A percentile compares a stretch with the other conserved stretches of the same genome.
Conservation (phyloP, 2,888 invertebrate genomes). For the Lepeophtheirus nordmannii region DNA sequence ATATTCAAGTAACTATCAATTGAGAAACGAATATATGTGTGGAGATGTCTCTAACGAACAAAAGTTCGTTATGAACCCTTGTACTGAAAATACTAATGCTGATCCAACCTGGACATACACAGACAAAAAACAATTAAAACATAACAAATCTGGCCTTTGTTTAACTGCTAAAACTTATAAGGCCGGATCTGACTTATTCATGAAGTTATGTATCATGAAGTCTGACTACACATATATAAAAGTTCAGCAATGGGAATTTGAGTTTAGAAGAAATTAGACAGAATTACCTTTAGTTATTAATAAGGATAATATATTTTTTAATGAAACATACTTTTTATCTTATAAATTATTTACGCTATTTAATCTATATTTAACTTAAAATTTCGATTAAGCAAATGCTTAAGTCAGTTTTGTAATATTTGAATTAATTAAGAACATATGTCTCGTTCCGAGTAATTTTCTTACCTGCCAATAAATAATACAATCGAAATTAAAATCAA, state of each 20-base stretch:
- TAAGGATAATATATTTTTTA: too few species aligned
- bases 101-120: background rate
- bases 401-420: too few species aligned
- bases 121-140: background rate
- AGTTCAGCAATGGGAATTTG: background rate
- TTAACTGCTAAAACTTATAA: background rate
- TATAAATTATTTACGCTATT: too few species aligned
- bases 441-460: too few species aligned
- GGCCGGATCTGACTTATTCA: background rate
- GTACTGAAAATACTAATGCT: background rate
- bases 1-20: background rate
- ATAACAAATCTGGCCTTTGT: background rate
- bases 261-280: background rate
- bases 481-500: too few species aligned
- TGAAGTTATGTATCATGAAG: background rate
- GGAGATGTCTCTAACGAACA: background rate
- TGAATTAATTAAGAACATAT: too few species aligned
- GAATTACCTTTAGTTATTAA: background rate
- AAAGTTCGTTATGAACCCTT: background rate
- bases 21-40: slow-evolving; percentile 23
- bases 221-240: background rate
- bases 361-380: too few species aligned
- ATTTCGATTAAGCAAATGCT: too few species aligned
- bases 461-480: too few species aligned
- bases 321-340: too few species aligned